Evolutionary conservation across 2,797 vertebrate species (phyloP), one percentile per base, ranked within the genome.

Genomic region (Calcarius lapponicus): DNA sequence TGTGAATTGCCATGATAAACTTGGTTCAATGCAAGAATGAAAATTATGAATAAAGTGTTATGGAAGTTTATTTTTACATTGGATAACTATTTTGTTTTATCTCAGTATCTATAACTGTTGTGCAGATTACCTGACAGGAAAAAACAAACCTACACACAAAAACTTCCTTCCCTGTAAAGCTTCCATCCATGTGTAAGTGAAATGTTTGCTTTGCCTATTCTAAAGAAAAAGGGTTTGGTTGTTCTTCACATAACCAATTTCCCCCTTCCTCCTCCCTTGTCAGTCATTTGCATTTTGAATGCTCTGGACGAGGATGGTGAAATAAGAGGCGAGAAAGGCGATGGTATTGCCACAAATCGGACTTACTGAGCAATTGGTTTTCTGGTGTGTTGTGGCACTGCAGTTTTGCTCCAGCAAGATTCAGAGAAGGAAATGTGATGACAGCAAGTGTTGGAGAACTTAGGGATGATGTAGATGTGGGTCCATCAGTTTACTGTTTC

Each of bases 391-490:
- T 83, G 45, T 61, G 40, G 29, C 20, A 11, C 45, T 6, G 7
- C 32, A 14, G 4, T 57, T n/a, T 67, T 69, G 38, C 26, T 83
- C 67, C 80, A 54, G 42, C 32, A 76, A 58, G 31, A 17, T 66
- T 36, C 45, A 60, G 69, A 85, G 72, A 48, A 48, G 60, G 43
- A 70, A 73, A 48, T 70, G 7, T 24, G n/a, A 20, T 61, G 31
- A 20, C 22, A 47, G 9, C 10, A 54, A 67, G 11, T 45, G n/a
- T 3, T 91, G 56, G 42, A 74, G 6, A 60, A 17, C 13, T 61
- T 1, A 2, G 32, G 16, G 17, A 10, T 70, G 40, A 5, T 72
- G 11, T 0, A 61, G 17, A 7, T 80, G 40, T 2, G 4, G 29
- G n/a, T 73, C 40, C 26, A 54, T 58, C 50, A 65, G 19, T 7